Evolutionary conservation across 2,888 invertebrate genomes (phyloP).

Genomic region (Agapostemon virescens): DNA sequence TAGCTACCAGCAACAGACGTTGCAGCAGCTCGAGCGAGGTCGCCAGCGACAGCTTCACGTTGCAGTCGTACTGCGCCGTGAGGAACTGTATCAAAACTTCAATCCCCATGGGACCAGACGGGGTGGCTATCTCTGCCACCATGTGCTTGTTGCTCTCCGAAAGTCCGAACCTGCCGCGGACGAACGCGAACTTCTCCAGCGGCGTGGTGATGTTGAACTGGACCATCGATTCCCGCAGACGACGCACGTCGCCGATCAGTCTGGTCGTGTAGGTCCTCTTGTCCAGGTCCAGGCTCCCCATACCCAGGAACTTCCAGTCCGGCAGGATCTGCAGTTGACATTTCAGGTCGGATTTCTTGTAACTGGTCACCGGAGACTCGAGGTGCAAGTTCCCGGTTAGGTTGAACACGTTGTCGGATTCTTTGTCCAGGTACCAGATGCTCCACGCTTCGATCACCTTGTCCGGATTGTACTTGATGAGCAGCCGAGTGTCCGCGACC

Average conservation of each 20-base stretch:
- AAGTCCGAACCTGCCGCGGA: conserved; percentile 87
- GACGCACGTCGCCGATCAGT: conserved; percentile 84
- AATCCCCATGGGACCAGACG: conserved; percentile 86
- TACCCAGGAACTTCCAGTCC: conserved; percentile 85
- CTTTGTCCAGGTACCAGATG: conserved; percentile 85
- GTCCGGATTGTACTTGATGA: conserved; percentile 85
- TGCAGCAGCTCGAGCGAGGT: conserved; percentile 88
- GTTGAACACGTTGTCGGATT: conserved; percentile 82
- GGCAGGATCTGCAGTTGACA: conserved; percentile 86
- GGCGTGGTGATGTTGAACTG: conserved; percentile 88
- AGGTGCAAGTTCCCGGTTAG: conserved; percentile 86
- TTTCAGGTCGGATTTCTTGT: conserved; percentile 85
- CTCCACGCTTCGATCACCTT: conserved; percentile 87
- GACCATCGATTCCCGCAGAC: conserved; percentile 87
- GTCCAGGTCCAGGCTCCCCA: conserved; percentile 87
- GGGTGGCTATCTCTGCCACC: conserved; percentile 87
- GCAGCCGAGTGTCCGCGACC: conserved; percentile 79
- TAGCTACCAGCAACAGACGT: conserved; percentile 86
- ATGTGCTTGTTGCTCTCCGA: conserved; percentile 87
- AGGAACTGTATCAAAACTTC: conserved; percentile 86
- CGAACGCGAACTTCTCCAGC: conserved; percentile 84
- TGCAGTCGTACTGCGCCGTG: conserved; percentile 85
- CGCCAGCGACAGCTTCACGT: conserved; percentile 87
- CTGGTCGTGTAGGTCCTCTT: conserved; percentile 85
- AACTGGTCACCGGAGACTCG: conserved; percentile 85